These are phyloP conservation scores for Sarcophaga variegata DNA, from an alignment of 2,888 invertebrate genomes.

Conservation along the genomic window DNA sequence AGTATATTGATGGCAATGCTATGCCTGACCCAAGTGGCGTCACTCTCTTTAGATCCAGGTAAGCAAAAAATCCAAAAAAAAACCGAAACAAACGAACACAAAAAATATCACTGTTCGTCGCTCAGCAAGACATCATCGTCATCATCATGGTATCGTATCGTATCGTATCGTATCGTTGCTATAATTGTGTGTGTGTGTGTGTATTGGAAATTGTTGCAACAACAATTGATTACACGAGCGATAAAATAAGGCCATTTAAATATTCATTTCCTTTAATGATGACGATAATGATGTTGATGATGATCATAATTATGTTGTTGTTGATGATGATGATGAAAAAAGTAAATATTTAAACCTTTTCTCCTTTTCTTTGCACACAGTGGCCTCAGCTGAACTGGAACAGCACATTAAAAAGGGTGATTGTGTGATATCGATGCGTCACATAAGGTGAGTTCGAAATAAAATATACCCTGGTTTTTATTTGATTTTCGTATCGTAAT, in stretches of 20 bases:
- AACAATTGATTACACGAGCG: constrained; percentile 67
- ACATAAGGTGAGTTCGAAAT: constrained; percentile 79
- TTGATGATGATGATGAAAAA: not conserved
- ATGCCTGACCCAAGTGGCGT: constrained; percentile 78
- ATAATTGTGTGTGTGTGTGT: constrained; percentile 4
- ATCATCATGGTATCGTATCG: too few relatives aligned
- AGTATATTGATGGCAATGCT: constrained; percentile 73
- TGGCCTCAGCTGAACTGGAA: constrained; percentile 81
- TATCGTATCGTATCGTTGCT: too few relatives aligned
- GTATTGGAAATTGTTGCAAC: constrained; percentile 56
- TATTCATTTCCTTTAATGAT: constrained; percentile 54
- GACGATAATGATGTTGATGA: not conserved
- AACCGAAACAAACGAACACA: too few relatives aligned
- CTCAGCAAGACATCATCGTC: constrained; percentile 53
- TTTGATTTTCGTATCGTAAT: constrained; percentile 33
- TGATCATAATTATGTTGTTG: constrained; percentile 20
- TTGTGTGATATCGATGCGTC: constrained; percentile 81
- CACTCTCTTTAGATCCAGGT: constrained; percentile 82
- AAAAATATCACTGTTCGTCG: too few relatives aligned
- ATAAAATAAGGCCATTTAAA: constrained; percentile 63
- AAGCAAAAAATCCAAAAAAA: constrained; percentile 61
- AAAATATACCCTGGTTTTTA: constrained; percentile 22
- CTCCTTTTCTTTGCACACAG: constrained; percentile 72
- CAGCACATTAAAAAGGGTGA: constrained; percentile 81
- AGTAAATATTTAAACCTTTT: not conserved